Evolutionary conservation across 2,113 vertebrate genomes (phyloP), one percentile per base, ranked within the genome.

Genomic region (Ctenodactylus gundi): DNA sequence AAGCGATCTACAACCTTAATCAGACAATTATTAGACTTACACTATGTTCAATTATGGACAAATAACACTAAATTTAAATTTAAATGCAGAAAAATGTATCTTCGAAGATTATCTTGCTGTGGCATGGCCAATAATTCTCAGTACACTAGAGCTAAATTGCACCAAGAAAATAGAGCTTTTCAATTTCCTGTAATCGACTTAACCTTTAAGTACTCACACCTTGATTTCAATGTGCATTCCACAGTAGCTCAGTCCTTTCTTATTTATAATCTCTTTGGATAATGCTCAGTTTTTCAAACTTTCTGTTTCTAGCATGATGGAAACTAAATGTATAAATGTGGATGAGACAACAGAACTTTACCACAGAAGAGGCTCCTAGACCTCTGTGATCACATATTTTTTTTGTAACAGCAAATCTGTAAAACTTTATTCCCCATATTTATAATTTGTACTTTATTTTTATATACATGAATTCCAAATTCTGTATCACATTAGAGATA

Each of bases 51-150:
- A 76, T 3, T 93, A 58, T 72, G 41, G 89, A 81, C 9, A n/a
- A 90, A 80, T 39, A 93, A 86, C 81, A 85, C 21, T 91, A 88
- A 93, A 94, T 81, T 94, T 94, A 89, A 78, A 93, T 91, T 88
- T 84, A 89, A 94, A 95, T 80, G 25, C 36, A 46, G 6, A 49
- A 87, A n/a, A 95, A 73, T 88, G 84, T 3, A 86, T 72, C 65
- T 39, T 70, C 60, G 94, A 94, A 93, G 46, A 92, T 75, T 82
- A 87, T 70, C 60, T 62, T 70, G 60, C 67, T 75, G 23, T 68
- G 51, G 51, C 76, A 87, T 82, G 72, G 91, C 57, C 46, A 55
- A 10, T 76, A 62, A 90, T 81, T 95, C 76, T 55, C 7, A 55
- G 34, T 44, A 90, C 11, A 82, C 60, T 67, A 87, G 93, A 83